Percentiles rank a stretch among this genome's conserved stretches.
These are phyloP conservation scores for Rhopalosiphum maidis DNA, from an alignment of 1,140 invertebrate genomes.

Conservation along the genomic window DNA sequence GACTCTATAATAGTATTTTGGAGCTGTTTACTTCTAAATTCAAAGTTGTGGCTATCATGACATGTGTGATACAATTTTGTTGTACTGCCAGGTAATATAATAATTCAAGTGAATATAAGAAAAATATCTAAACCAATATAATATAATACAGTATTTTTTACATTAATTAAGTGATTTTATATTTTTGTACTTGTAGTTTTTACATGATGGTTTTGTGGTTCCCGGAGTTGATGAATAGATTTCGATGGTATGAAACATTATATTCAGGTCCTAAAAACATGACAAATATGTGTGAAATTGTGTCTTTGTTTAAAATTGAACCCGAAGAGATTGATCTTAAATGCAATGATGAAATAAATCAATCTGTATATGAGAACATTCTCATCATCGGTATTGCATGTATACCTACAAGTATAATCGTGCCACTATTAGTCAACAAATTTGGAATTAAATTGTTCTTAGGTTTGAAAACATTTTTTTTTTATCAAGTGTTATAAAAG, in stretches of 20 bases:
- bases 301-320: neutral
- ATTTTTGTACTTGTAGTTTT: constrained; percentile 69
- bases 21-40: constrained; percentile 23
- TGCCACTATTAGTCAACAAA: constrained; percentile 41
- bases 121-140: neutral
- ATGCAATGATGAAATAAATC: constrained; percentile 25
- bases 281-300: constrained; percentile 34
- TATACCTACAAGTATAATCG: constrained; percentile 38
- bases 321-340: neutral
- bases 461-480: constrained; percentile 14
- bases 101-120: neutral
- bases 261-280: constrained; percentile 59
- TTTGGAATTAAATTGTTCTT: constrained; percentile 44
- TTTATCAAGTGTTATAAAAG: too few relatives aligned
- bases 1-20: neutral
- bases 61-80: constrained; percentile 44
- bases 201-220: constrained; percentile 93
- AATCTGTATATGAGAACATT: constrained; percentile 26
- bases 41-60: neutral
- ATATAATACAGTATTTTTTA: neutral
- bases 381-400: constrained; percentile 37
- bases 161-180: neutral
- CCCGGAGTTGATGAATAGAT: constrained; percentile 85
- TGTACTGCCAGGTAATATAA: constrained; percentile 36
- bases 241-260: constrained; percentile 75